Percentiles rank a stretch among this genome's conserved stretches.
Conservation (phyloP, 2,888 invertebrate genomes). For the Opisthograptis luteolata region DNA sequence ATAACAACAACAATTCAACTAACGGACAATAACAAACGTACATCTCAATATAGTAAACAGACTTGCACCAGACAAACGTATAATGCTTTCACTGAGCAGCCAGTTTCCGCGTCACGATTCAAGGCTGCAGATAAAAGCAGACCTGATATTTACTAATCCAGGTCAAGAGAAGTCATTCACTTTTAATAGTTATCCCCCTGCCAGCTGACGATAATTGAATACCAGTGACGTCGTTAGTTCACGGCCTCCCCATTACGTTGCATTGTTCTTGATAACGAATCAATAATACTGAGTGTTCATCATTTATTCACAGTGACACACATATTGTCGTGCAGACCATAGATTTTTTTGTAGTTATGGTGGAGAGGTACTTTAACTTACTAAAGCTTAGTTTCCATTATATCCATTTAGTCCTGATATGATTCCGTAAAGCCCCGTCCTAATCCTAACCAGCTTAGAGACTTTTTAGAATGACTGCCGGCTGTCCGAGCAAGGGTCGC, state of each 20-base stretch:
- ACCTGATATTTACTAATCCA: conserved; percentile 72
- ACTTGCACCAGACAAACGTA: conserved; percentile 68
- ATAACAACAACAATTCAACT: neutral
- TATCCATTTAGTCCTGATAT: too few species aligned
- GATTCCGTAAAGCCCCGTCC: conserved; percentile 44
- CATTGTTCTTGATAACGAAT: conserved; percentile 54
- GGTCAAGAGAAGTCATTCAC: conserved; percentile 78
- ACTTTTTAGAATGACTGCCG: too few species aligned
- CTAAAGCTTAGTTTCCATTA: too few species aligned
- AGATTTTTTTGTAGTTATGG: too few species aligned
- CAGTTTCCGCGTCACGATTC: conserved; percentile 80
- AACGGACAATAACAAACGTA: neutral
- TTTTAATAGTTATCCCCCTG: conserved; percentile 66
- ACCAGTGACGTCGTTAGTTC: conserved; percentile 63
- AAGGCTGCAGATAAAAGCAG: conserved; percentile 73
- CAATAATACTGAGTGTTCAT: conserved; percentile 40
- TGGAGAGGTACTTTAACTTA: too few species aligned
- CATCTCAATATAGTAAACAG: conserved; percentile 18
- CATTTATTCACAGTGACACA: conserved; percentile 16
- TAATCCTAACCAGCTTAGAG: conserved; percentile 56
- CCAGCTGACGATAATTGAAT: conserved; percentile 67
- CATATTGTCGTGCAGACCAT: conserved; percentile 1
- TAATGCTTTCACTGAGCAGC: conserved; percentile 75
- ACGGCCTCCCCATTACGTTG: conserved; percentile 55
- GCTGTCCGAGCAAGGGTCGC: conserved; percentile 48